Conservation (phyloP, 2,113 vertebrate genomes). For the Prolemur simus region DNA sequence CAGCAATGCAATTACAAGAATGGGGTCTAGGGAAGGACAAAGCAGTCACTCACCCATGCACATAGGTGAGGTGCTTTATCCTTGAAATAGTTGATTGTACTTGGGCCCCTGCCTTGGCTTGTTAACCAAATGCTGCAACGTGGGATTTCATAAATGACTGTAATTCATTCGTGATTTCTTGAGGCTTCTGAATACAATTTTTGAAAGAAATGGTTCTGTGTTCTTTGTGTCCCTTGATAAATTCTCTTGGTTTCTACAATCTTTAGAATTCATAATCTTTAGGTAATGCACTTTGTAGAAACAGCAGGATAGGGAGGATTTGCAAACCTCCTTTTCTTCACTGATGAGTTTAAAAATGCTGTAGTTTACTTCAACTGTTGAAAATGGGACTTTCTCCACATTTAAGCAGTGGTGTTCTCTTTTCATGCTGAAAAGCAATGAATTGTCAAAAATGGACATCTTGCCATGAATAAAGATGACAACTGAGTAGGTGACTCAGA, state of each 20-base stretch:
- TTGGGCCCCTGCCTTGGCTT: neutral
- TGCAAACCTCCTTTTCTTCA: slow-evolving; percentile 43
- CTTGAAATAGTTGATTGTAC: slow-evolving; percentile 33
- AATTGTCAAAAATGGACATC: slow-evolving; percentile 64
- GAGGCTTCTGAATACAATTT: slow-evolving; percentile 1
- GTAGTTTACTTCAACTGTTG: slow-evolving; percentile 51
- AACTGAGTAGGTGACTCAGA: slow-evolving; percentile 54
- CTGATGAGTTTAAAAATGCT: slow-evolving; percentile 67
- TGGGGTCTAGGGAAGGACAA: neutral
- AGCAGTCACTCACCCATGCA: neutral
- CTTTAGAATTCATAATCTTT: slow-evolving; percentile 57
- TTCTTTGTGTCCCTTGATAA: neutral
- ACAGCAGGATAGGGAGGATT: slow-evolving; percentile 48
- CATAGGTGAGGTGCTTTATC: neutral
- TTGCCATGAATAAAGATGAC: slow-evolving; percentile 73
- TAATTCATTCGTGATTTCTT: neutral
- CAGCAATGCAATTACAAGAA: slow-evolving; percentile 21
- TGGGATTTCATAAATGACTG: slow-evolving; percentile 38
- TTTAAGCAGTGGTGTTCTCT: slow-evolving; percentile 70
- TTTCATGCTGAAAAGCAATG: slow-evolving; percentile 66
- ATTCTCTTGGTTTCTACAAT: neutral
- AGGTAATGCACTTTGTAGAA: slow-evolving; percentile 55
- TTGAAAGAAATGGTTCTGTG: slow-evolving; percentile 21
- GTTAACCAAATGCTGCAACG: neutral
- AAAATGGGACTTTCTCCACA: slow-evolving; percentile 57